Base-by-base conservation (phyloP, 2,797 vertebrate species). In the Sebastes nivosus region DNA sequence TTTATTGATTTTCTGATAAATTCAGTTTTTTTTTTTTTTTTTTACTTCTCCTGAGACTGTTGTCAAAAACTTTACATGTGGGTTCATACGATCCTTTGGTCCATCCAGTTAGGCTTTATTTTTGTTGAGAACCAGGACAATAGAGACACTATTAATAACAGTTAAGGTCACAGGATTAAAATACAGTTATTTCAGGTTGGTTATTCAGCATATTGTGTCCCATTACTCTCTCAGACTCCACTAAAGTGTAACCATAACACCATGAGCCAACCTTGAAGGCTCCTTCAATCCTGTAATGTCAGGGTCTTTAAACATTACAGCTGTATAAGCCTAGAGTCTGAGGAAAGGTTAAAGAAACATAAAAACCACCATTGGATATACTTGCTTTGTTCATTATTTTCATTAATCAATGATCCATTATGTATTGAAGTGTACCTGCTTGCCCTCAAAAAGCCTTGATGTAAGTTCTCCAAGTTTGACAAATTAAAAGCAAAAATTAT, bases 1-100 rank as follows among this genome's bases (percentile, higher is more conserved):
- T 79, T 65, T 22, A 71, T 74, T 36, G 27, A 77, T 82, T 87
- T 75, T 80, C 4, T 64, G 25, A 16, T 30, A n/a, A 42, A 3
- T 76, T 82, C 1, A 18, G 1, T 42, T 42, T 46, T 46, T 32
- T 8, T 27, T 32, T 22, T 64, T 29, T 79, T 34, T 63, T 50
- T 32, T 24, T 2, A 27, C 14, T 75, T 42, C 16, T 36, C 9
- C 14, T 57, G 27, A 79, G 22, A 77, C 22, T 61, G 36, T 8
- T 79, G 24, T 86, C 36, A 58, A 59, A 73, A 75, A 25, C 29
- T 54, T 83, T 4, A 32, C 11, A 67, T 38, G 10, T 36, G 55
- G 13, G 42, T 20, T 50, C 42, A 50, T 50, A 50, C 3, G 42
- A 50, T 50, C 18, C 3, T 46, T 29, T 24, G 29, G 9, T 63